Evolutionary conservation across 1,140 invertebrate species (phyloP).

Genomic region (Apocrypta bakeri): DNA sequence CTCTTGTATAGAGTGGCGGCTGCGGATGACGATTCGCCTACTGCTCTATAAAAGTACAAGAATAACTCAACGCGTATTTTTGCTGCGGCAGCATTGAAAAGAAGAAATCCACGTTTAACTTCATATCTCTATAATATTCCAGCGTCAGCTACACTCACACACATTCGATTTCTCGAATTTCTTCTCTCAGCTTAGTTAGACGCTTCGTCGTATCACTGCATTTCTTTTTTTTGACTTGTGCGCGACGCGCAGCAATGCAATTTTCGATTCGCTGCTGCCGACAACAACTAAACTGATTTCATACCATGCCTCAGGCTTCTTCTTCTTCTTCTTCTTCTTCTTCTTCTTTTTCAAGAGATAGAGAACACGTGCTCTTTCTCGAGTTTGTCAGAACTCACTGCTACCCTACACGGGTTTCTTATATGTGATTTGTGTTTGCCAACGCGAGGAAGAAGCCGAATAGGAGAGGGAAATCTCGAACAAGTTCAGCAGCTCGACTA

Average conservation of each 20-base stretch:
- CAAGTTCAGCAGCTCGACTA: neutral
- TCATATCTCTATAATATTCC: neutral
- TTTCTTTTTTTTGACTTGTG: neutral
- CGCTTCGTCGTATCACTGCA: neutral
- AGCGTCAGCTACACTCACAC: neutral
- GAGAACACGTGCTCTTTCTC: neutral
- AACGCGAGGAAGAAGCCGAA: neutral
- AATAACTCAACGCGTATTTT: neutral
- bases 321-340: constrained; percentile 47
- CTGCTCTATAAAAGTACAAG: neutral
- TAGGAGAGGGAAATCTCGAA: neutral
- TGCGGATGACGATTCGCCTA: no score
- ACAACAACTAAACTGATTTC: constrained; percentile 62
- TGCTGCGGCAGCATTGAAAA: neutral
- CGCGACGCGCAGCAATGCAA: constrained; percentile 55
- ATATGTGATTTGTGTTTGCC: constrained; percentile 41
- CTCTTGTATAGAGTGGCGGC: no score
- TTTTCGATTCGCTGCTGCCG: constrained; percentile 53
- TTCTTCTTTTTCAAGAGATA: neutral
- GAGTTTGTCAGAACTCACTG: constrained; percentile 5
- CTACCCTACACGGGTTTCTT: neutral
- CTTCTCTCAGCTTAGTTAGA: constrained; percentile 14
- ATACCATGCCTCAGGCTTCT: constrained; percentile 33
- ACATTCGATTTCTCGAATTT: neutral
- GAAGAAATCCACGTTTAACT: neutral